These are phyloP conservation scores for Halocynthia roretzi DNA, from an alignment of 23 tunicate genomes.

Conservation along the genomic window DNA sequence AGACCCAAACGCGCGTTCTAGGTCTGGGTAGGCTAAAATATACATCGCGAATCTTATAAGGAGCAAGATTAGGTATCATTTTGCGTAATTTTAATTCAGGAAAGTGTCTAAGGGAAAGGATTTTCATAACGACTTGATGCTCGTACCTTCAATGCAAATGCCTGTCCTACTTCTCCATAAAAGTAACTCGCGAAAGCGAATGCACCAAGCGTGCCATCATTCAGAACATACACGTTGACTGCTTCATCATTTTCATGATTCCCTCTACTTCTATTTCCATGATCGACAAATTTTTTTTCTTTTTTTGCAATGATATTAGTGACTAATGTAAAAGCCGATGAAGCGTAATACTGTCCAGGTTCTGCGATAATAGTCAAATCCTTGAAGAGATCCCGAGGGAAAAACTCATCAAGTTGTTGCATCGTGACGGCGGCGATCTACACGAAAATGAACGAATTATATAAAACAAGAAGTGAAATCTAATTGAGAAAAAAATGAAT, in stretches of 20 bases:
- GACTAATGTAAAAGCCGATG: constrained; percentile 64
- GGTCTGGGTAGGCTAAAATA: too few relatives aligned
- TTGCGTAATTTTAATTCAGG: neutral
- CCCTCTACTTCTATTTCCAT: too few relatives aligned
- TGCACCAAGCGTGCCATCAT: constrained; percentile 75
- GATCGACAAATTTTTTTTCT: neutral
- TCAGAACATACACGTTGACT: constrained; percentile 67
- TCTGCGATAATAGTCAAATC: constrained; percentile 68
- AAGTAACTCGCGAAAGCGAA: constrained; percentile 71
- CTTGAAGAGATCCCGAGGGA: constrained; percentile 25
- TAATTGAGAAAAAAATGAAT: neutral
- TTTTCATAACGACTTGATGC: neutral
- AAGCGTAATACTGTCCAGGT: constrained; percentile 82
- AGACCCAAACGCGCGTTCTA: too few relatives aligned
- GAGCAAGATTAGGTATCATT: too few relatives aligned
- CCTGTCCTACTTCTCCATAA: constrained; percentile 58
- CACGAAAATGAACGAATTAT: neutral
- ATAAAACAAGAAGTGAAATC: too few relatives aligned
- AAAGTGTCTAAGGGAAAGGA: neutral
- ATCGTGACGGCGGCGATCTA: constrained; percentile 71
- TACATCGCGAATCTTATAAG: too few relatives aligned
- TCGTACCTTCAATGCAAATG: constrained; percentile 36
- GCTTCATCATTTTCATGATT: constrained; percentile 6
- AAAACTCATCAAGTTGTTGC: constrained; percentile 39
- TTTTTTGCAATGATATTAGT: constrained; percentile 70